These are phyloP conservation scores for Simalia tracyae DNA, from an alignment of 2,797 vertebrate genomes.

Conservation along the genomic window DNA sequence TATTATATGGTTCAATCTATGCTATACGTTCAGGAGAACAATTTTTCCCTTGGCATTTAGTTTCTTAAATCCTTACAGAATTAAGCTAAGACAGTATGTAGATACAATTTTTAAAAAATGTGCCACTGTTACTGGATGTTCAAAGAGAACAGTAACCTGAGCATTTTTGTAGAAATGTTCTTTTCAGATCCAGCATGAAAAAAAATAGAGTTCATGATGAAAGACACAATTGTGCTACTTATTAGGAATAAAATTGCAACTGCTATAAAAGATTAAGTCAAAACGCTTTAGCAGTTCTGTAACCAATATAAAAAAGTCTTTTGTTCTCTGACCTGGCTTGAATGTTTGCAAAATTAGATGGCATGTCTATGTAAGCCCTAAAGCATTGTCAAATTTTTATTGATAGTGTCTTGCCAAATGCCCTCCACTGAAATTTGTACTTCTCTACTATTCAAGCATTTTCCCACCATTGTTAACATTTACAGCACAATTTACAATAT, in stretches of 20 bases:
- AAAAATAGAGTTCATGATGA: conserved; percentile 56
- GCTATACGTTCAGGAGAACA: conserved; percentile 55
- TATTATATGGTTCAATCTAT: conserved; percentile 57
- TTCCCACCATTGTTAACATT: conserved; percentile 82
- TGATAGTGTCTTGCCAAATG: conserved; percentile 50
- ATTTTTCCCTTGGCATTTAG: conserved; percentile 54
- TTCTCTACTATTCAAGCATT: conserved; percentile 57
- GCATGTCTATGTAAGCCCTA: conserved; percentile 47
- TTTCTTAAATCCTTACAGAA: conserved; percentile 60
- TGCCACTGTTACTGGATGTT: conserved; percentile 67
- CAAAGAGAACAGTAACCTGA: conserved; percentile 71
- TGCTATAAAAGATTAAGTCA: conserved; percentile 61
- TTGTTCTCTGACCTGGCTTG: conserved; percentile 44
- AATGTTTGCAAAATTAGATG: conserved; percentile 53
- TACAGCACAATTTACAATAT: conserved; percentile 81
- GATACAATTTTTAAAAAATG: conserved; percentile 60
- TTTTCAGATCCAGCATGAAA: conserved; percentile 66
- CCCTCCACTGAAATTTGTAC: conserved; percentile 59
- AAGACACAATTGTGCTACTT: conserved; percentile 68
- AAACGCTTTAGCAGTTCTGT: conserved; percentile 53
- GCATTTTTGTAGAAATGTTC: conserved; percentile 62
- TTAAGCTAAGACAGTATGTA: conserved; percentile 19
- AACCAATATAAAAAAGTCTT: conserved; percentile 51
- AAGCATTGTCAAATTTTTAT: conserved; percentile 37
- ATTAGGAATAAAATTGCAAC: conserved; percentile 65